These are phyloP conservation scores for Podabrus alpinus DNA, from an alignment of 2,888 invertebrate genomes.

Conservation along the genomic window DNA sequence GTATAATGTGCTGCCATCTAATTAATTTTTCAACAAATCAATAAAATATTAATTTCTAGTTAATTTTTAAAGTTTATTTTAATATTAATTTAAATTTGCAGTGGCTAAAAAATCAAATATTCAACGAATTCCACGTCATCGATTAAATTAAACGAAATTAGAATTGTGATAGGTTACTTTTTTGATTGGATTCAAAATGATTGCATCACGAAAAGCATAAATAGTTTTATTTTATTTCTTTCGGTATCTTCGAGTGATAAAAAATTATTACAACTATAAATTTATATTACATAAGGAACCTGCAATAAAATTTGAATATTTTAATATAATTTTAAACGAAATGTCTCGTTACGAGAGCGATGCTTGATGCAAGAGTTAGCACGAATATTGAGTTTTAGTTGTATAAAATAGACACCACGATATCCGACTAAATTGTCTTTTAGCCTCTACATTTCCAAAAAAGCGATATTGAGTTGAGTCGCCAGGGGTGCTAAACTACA, in stretches of 20 bases:
- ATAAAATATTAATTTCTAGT: no score
- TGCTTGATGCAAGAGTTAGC: not conserved
- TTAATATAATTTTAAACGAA: not conserved
- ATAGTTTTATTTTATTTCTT: not conserved
- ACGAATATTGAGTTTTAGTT: not conserved
- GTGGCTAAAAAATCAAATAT: no score
- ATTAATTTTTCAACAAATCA: no score
- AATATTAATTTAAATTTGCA: no score
- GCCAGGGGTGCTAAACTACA: slow-evolving; percentile 32
- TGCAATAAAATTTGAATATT: not conserved
- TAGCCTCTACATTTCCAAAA: not conserved
- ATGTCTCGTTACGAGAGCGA: not conserved
- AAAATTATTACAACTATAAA: not conserved
- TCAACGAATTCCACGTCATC: no score
- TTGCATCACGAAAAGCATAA: not conserved
- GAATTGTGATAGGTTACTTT: not conserved
- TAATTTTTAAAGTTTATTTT: no score
- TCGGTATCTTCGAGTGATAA: not conserved
- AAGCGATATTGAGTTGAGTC: slow-evolving; percentile 11
- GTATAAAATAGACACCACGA: not conserved
- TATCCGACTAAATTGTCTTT: not conserved
- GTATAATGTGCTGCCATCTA: not conserved
- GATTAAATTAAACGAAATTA: not conserved
- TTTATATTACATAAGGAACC: not conserved
- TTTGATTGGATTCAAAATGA: not conserved